Evolutionary conservation across 2,888 invertebrate species (phyloP), one percentile per base, ranked within the genome.

Genomic region (Steromphala cineraria): DNA sequence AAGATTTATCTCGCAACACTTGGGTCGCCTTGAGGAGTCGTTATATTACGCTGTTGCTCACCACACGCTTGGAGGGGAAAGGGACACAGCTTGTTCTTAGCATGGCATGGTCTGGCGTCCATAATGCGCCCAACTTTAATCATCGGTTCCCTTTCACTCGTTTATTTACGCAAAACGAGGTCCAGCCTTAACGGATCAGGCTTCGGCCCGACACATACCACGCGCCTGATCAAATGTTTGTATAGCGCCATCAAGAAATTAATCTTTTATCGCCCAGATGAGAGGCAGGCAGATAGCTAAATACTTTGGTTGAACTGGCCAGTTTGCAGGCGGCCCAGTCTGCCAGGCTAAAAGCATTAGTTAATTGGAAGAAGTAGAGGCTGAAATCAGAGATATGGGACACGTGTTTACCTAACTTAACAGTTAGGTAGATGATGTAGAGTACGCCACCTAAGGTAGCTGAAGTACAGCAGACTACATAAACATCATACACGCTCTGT

Each of bases 1-100:
- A 76, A 76, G 76, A 76, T 76, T 76, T 76, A 76, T 76, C 76
- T 55, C 76, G 15, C n/a, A 24, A 76, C 53, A 31, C 76, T 71
- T 71, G 36, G 71, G 24, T 21, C 71, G 36, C n/a, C 71, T 4
- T 40, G 71, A 71, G 71, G 28, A 40, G n/a, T 31, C 28, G 71
- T 71, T 19, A 31, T 46, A 46, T 71, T 36, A 36, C 71, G 71
- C 71, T 40, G 46, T 46, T 19, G 71, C 31, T 71, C 71, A 46
- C 71, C 71, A 19, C 40, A 28, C 71, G 19, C 71, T 17, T 40
- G 31, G 71, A 28, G 40, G 67, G 40, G 71, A 13, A 10, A 71
- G 17, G 17, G 71, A 31, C 71, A 17, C 46, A 46, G 46, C 46
- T 46, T 46, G 46, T 46, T 46, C 46, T 13, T 46, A 10, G 46